Percentiles rank a stretch among this genome's conserved stretches.
Evolutionary conservation across 2,888 invertebrate species (phyloP).

Genomic region (Drosophila dives): DNA sequence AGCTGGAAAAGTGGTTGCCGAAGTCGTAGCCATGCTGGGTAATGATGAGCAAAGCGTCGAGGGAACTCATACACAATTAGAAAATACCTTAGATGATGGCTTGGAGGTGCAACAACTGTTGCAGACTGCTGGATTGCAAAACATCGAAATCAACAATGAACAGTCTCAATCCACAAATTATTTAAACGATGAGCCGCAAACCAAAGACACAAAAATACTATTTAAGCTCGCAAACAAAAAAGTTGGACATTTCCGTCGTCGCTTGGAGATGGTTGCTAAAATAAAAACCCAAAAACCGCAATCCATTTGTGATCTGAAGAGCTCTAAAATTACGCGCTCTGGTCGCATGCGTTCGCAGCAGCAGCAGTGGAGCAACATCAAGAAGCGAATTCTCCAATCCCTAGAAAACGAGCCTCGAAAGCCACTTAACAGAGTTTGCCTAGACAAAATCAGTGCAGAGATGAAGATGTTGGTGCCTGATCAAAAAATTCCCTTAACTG

Average conservation of each 20-base stretch:
- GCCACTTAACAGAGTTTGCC: background rate
- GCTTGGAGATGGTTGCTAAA: background rate
- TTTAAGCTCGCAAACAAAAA: background rate
- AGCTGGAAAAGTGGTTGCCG: constrained; percentile 24
- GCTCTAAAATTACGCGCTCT: constrained; percentile 59
- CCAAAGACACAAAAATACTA: background rate
- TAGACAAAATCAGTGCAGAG: background rate
- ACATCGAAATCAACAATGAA: background rate
- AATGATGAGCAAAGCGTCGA: constrained; percentile 1
- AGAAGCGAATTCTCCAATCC: constrained; percentile 59
- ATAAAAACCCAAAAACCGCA: constrained; percentile 5
- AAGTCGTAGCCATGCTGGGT: constrained; percentile 41
- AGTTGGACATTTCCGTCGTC: background rate
- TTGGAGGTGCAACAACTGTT: constrained; percentile 8
- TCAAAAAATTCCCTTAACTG: background rate
- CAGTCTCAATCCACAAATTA: background rate
- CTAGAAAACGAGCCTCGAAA: constrained; percentile 27
- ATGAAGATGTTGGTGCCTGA: background rate
- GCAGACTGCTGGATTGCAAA: background rate
- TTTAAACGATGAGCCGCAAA: background rate
- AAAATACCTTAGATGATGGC: background rate
- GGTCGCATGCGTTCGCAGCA: constrained; percentile 48
- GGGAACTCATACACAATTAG: background rate
- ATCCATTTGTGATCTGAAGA: constrained; percentile 54
- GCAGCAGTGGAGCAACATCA: constrained; percentile 52